Evolutionary conservation across 2,113 vertebrate genomes (phyloP).

Genomic region (Cichladusa arquata): DNA sequence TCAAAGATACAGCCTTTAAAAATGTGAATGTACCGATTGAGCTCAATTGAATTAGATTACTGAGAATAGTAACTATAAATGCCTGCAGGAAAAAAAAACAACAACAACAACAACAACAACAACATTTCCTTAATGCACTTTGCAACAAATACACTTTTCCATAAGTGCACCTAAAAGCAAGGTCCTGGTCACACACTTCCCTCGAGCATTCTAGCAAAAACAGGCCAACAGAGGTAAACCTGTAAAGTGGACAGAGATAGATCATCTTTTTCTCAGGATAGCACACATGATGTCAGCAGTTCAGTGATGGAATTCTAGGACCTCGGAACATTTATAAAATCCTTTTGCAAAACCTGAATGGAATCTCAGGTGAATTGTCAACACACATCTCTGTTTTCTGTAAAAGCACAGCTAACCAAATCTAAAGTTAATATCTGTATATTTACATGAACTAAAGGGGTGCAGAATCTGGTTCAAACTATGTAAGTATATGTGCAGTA

Average conservation of each 20-base stretch:
- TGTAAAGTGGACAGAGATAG: neutral
- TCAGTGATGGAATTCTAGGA: neutral
- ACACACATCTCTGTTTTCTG: neutral
- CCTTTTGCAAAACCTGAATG: neutral
- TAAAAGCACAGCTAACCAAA: neutral
- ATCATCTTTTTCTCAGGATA: neutral
- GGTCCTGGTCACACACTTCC: neutral
- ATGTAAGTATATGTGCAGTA: neutral
- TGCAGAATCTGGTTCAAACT: neutral
- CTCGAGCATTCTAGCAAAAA: neutral
- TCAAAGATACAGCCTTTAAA: neutral
- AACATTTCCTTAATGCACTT: neutral
- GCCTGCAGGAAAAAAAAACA: neutral
- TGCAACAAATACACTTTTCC: neutral
- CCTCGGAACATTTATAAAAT: neutral
- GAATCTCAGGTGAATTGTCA: neutral
- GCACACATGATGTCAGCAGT: neutral
- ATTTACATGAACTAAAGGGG: neutral
- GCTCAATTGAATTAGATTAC: neutral
- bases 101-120: too few species aligned
- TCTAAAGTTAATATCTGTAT: neutral
- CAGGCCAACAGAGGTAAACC: neutral
- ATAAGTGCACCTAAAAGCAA: neutral
- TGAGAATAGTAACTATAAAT: neutral
- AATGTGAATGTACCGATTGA: neutral